Evolutionary conservation across 1,140 invertebrate genomes (phyloP).

Genomic region (Cydia pomonella): DNA sequence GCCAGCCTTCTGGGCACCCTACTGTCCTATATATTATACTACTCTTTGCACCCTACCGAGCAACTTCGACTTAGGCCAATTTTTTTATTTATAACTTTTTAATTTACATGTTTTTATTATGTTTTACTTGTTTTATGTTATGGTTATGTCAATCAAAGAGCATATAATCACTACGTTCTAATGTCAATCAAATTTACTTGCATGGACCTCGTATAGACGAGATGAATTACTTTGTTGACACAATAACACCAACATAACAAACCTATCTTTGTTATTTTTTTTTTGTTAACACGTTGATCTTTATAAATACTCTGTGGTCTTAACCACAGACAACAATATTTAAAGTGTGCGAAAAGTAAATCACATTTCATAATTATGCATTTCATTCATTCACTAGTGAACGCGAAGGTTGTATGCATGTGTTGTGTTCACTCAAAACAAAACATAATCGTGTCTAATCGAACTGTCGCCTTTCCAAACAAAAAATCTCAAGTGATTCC

Average conservation of each 20-base stretch:
- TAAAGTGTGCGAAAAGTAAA: constrained; percentile 14
- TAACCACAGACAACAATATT: background rate
- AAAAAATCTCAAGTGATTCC: constrained; percentile 47
- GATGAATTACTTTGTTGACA: background rate
- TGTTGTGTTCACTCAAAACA: constrained; percentile 45
- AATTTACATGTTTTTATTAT: no score
- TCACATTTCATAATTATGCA: background rate
- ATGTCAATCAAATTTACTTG: no score
- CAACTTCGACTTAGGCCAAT: no score
- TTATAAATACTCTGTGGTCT: background rate
- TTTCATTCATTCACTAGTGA: constrained; percentile 20
- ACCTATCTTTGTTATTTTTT: background rate
- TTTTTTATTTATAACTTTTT: no score
- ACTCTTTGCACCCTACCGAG: no score
- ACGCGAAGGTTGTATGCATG: constrained; percentile 17
- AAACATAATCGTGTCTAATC: constrained; percentile 48
- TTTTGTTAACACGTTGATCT: background rate
- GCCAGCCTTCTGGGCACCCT: no score
- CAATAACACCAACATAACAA: background rate
- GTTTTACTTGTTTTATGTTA: no score
- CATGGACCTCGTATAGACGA: background rate
- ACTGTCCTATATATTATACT: no score
- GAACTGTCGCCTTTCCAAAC: constrained; percentile 44
- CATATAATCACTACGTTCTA: no score
- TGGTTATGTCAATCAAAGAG: no score